Evolutionary conservation across 2,888 invertebrate genomes (phyloP).

Genomic region (Embidobia sp.): DNA sequence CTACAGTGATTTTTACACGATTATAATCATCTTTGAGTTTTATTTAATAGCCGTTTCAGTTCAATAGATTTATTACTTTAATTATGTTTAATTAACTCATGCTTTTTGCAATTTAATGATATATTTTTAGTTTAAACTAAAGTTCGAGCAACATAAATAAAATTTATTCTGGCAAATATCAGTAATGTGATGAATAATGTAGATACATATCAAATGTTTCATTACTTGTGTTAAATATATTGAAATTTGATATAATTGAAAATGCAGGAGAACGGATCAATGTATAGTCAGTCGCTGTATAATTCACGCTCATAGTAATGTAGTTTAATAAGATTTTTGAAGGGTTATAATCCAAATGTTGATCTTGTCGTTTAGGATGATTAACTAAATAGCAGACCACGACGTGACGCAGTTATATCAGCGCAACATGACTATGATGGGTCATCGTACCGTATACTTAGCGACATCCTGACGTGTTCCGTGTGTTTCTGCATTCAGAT

Average conservation of each 20-base stretch:
- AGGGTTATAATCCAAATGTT: constrained; percentile 27
- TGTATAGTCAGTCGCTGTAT: not conserved
- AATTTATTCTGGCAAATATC: no score
- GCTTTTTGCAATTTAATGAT: no score
- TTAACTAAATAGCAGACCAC: constrained; percentile 32
- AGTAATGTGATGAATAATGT: no score
- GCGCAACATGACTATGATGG: constrained; percentile 26
- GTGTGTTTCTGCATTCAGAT: constrained; percentile 13
- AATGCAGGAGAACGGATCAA: not conserved
- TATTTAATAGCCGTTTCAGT: no score
- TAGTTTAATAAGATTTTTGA: constrained; percentile 22
- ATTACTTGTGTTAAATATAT: not conserved
- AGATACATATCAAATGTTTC: no score
- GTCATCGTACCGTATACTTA: constrained; percentile 10
- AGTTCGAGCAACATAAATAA: no score
- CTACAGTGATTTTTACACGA: no score
- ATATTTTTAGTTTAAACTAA: no score
- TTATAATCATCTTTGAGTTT: no score
- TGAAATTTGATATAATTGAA: not conserved
- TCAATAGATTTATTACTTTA: no score
- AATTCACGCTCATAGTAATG: not conserved
- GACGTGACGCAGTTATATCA: constrained; percentile 33
- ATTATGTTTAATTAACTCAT: no score
- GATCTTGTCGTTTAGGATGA: constrained; percentile 24
- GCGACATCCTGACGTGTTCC: constrained; percentile 2